Conservation (phyloP, 2,113 vertebrate species). For the Archocentrus centrarchus region DNA sequence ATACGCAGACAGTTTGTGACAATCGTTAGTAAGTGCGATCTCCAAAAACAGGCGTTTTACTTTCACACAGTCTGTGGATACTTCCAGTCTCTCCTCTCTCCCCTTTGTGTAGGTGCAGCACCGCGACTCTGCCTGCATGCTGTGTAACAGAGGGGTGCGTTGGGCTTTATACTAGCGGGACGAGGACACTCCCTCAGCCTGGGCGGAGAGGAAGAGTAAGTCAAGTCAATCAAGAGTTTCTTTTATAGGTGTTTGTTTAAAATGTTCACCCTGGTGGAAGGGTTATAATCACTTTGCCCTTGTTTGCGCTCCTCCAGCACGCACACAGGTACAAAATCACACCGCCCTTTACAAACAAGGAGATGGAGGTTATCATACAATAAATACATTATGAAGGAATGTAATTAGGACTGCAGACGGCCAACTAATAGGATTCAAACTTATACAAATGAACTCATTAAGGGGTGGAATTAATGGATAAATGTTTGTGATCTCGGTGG, state of each 20-base stretch:
- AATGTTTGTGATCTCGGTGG: not conserved
- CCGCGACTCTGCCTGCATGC: not conserved
- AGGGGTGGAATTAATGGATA: not conserved
- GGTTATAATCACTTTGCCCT: constrained; percentile 53
- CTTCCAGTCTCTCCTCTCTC: not conserved
- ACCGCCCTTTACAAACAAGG: constrained; percentile 22
- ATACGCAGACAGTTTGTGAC: not conserved
- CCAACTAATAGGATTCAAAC: not conserved
- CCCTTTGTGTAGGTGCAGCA: constrained; percentile 26
- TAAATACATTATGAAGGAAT: constrained; percentile 49
- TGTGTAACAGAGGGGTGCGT: constrained; percentile 50
- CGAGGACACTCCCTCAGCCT: constrained; percentile 65
- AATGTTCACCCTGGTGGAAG: constrained; percentile 66
- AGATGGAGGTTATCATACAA: constrained; percentile 21
- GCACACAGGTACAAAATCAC: not conserved
- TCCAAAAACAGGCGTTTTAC: constrained; percentile 15
- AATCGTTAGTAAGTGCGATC: too few species aligned
- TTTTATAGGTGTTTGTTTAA: constrained; percentile 82
- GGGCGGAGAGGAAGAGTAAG: constrained; percentile 51
- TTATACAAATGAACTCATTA: not conserved
- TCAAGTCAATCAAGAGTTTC: constrained; percentile 61
- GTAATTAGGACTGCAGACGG: constrained; percentile 31
- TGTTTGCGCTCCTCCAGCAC: constrained; percentile 6
- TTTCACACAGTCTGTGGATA: not conserved
- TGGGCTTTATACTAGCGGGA: constrained; percentile 83